A percentile compares a stretch with the other conserved stretches of the same genome.
Conservation (phyloP, 1,140 invertebrate species). For the Euura saliciscinereae region DNA sequence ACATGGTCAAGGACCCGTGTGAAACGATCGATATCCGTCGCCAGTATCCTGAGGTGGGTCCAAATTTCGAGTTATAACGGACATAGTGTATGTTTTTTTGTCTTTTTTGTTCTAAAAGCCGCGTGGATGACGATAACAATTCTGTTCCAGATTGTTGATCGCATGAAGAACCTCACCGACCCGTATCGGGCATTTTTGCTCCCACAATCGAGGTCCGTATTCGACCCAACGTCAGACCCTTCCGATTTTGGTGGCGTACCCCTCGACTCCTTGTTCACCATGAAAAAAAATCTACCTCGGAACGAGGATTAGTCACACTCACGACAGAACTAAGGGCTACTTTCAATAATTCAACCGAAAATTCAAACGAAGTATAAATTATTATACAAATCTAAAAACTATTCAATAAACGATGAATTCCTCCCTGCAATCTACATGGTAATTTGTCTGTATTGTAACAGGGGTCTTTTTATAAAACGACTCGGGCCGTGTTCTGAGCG, state of each 20-base stretch:
- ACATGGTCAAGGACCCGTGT: slow-evolving; percentile 18
- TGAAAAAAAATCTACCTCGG: background rate
- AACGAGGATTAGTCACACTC: background rate
- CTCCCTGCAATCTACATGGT: no score
- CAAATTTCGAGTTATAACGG: background rate
- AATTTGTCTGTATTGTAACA: no score
- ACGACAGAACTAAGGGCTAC: background rate
- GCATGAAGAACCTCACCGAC: slow-evolving; percentile 26
- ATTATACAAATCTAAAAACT: background rate
- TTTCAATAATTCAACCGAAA: background rate
- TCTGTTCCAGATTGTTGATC: slow-evolving; percentile 19
- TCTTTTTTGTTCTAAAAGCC: background rate
- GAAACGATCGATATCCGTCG: slow-evolving; percentile 9
- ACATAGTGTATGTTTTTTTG: background rate
- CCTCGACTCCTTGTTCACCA: no score
- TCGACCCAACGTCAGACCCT: slow-evolving; percentile 40
- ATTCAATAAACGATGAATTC: background rate
- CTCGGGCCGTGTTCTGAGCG: no score
- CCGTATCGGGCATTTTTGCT: slow-evolving; percentile 28
- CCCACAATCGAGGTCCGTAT: slow-evolving; percentile 29
- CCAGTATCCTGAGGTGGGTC: slow-evolving; percentile 7
- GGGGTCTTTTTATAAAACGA: no score
- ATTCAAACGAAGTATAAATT: background rate
- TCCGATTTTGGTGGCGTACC: slow-evolving; percentile 30
- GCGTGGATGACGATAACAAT: background rate